phyloP scores from a whole-genome alignment of 2,113 vertebrate genomes.

The Apeltes quadracus region DNA sequence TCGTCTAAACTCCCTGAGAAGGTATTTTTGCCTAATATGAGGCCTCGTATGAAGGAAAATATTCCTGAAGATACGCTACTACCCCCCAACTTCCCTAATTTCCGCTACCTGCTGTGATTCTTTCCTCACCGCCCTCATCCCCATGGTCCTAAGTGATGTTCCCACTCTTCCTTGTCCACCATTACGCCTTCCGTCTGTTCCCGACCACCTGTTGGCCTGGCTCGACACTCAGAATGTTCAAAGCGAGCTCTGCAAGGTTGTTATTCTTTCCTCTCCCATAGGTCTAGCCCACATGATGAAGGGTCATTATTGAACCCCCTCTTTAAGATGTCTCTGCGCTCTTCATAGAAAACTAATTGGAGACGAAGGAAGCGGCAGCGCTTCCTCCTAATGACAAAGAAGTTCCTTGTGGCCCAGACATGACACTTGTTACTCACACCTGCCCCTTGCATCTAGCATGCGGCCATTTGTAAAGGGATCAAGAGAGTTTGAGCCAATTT shows the following conservation, averaged over 20 bases:
- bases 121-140: constrained; percentile 6
- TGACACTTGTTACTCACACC: constrained; percentile 52
- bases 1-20: constrained; percentile 15
- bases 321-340: constrained; percentile 75
- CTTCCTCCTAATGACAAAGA: constrained; percentile 80
- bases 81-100: too few relatives aligned
- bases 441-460: constrained; percentile 27
- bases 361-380: constrained; percentile 76
- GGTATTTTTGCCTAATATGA: background rate
- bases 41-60: too few relatives aligned
- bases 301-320: constrained; percentile 82
- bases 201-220: constrained; percentile 65
- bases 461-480: constrained; percentile 9
- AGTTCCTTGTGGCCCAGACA: constrained; percentile 58
- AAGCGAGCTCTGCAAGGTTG: constrained; percentile 60
- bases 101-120: background rate
- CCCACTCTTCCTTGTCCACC: constrained; percentile 7
- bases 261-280: constrained; percentile 61
- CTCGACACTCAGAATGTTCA: constrained; percentile 70
- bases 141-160: constrained; percentile 8
- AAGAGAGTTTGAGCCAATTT: constrained; percentile 1
- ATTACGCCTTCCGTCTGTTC: constrained; percentile 7
- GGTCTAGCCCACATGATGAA: constrained; percentile 71
- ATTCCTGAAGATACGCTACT: background rate
- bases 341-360: constrained; percentile 81